Evolutionary conservation across 2,797 vertebrate species (phyloP), one percentile per base, ranked within the genome.

Genomic region (Neomorphus geoffroyi): DNA sequence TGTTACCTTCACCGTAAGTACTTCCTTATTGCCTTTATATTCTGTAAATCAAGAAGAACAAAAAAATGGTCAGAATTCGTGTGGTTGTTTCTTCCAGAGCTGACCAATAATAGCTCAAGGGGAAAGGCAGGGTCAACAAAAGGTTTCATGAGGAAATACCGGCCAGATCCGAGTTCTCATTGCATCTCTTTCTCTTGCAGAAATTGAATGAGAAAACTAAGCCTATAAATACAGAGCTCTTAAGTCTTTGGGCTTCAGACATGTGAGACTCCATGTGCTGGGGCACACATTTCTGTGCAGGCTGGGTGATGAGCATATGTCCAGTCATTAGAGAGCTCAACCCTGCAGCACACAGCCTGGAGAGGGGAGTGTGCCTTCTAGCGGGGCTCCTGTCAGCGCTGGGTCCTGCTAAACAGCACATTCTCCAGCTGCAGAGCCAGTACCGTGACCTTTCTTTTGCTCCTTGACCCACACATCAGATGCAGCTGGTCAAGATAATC

Each of bases 401-500:
- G 46, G 23, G 15, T 54, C 69, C 69, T 79, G 57, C 90, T 92
- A 41, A 94, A 45, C 70, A 77, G 85, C 93, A 80, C 80, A 80
- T 84, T 95, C 88, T 73, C 86, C 96, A 96, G 94, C 95, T 96
- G 96, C 94, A 86, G 4, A n/a, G 77, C 66, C 83, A 80, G 80
- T 5, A 56, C 74, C 9, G 4, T 94, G 96, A 96, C 95, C 95
- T 96, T 80, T 86, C 90, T 35, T 23, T 77, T 96, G 95, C 96
- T 96, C 96, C 94, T 57, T 96, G 95, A 96, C 95, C 96, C 94
- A 73, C 51, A 53, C 86, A 88, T n/a, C 82, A 94, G 83, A 70
- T 57, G 94, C 96, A 96, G 94, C 94, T 95, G 96, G 66, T 45
- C 93, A 79, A 79, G 67, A 94, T 82, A 96, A 96, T 93, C 90